Evolutionary conservation across 2,113 vertebrate genomes (phyloP).

Genomic region (Myiopsitta monachus): DNA sequence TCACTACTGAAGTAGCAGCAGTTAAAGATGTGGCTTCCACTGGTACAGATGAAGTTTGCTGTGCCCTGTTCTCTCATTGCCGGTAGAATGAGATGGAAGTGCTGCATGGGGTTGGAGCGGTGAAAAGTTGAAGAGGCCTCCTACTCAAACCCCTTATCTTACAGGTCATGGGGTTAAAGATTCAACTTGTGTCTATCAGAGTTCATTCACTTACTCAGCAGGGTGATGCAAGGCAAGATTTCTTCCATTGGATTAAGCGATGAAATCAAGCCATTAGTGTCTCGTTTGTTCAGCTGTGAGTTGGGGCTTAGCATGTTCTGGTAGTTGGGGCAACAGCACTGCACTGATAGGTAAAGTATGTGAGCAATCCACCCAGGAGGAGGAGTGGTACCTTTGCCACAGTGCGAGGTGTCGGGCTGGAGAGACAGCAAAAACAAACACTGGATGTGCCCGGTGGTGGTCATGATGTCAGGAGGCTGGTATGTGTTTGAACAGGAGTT

Average conservation of each 20-base stretch:
- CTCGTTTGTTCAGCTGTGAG: constrained; percentile 10
- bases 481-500: constrained; percentile 38
- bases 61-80: neutral
- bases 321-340: neutral
- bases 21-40: neutral
- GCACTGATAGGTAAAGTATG: neutral
- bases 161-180: neutral
- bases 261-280: constrained; percentile 29
- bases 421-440: constrained; percentile 2
- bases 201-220: neutral
- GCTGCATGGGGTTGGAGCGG: neutral
- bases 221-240: neutral
- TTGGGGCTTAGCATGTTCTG: neutral
- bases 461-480: constrained; percentile 17
- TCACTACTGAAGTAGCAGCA: neutral
- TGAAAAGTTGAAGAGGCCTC: neutral
- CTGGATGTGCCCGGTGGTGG: neutral
- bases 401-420: neutral
- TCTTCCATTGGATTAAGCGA: neutral
- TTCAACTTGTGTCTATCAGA: neutral
- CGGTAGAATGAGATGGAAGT: neutral
- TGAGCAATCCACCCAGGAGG: neutral
- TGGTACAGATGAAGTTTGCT: neutral
- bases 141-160: neutral
- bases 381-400: neutral